A percentile compares a stretch with the other conserved stretches of the same genome.
Conservation (phyloP, 2,113 vertebrate genomes). For the Echinops telfairi region DNA sequence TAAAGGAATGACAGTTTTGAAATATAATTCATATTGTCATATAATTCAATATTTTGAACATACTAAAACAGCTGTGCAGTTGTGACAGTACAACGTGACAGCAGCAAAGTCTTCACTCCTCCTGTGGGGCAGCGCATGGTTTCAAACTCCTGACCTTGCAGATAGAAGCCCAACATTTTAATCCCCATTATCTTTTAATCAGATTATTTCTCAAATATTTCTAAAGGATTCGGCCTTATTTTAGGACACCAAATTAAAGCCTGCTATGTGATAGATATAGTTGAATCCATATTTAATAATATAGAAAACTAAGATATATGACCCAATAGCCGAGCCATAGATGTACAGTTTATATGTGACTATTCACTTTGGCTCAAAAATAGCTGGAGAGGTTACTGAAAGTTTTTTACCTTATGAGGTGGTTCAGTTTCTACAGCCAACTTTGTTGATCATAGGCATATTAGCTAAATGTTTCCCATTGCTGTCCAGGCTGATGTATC, state of each 20-base stretch:
- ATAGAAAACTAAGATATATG: background rate
- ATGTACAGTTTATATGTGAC: background rate
- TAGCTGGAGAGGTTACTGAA: background rate
- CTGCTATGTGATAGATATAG: background rate
- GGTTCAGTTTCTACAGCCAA: background rate
- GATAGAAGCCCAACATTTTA: no score
- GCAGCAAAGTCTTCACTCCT: no score
- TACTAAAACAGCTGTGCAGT: no score
- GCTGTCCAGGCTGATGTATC: background rate
- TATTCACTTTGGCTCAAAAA: background rate
- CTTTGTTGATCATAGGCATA: background rate
- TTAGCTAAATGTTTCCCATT: background rate
- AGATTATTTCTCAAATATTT: slow-evolving; percentile 13
- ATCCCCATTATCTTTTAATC: background rate
- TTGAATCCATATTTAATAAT: background rate
- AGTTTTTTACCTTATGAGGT: background rate
- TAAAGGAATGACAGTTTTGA: no score
- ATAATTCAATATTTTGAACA: no score
- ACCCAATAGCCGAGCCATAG: background rate
- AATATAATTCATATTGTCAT: no score
- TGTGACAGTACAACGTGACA: no score
- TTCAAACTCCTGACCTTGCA: no score
- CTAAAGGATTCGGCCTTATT: slow-evolving; percentile 4
- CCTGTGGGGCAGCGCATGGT: no score
- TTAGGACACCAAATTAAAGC: background rate